Percentiles rank a stretch among this genome's conserved stretches.
These are phyloP conservation scores for Porites australiensis DNA, from an alignment of 64 coral and sea anemone genomes.

Conservation along the genomic window DNA sequence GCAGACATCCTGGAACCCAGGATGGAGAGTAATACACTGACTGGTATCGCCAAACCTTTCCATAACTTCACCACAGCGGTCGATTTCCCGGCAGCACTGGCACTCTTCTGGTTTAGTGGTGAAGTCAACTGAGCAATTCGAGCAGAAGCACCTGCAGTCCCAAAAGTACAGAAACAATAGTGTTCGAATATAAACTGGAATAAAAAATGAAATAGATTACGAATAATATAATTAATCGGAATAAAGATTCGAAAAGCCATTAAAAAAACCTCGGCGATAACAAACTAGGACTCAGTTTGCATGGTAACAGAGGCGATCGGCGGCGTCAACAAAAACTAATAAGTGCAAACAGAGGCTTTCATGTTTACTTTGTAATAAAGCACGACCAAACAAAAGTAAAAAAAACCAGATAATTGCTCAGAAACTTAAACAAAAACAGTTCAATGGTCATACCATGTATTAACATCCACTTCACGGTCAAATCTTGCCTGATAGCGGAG, in stretches of 20 bases:
- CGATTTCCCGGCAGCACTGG: conserved; percentile 48
- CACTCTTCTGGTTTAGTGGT: conserved; percentile 57
- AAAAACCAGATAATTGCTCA: not conserved
- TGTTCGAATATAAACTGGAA: not conserved
- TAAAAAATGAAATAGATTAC: not conserved
- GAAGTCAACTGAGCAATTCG: conserved; percentile 18
- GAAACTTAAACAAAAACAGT: not conserved
- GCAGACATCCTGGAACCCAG: conserved; percentile 10
- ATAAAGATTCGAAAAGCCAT: too few relatives aligned
- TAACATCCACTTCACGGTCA: too few relatives aligned
- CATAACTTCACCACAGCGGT: not conserved
- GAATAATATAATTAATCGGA: not conserved
- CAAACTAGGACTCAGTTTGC: too few relatives aligned
- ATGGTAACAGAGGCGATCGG: too few relatives aligned
- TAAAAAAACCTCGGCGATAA: too few relatives aligned
- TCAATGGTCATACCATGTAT: not conserved
- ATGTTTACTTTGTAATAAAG: not conserved
- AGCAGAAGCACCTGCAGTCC: not conserved
- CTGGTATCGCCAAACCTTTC: conserved; percentile 16
- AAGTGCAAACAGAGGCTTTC: too few relatives aligned
- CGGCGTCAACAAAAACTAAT: too few relatives aligned
- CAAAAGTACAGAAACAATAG: too few relatives aligned
- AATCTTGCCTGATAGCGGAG: not conserved
- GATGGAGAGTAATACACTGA: conserved; percentile 51
- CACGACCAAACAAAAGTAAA: not conserved